Percentiles rank a stretch among this genome's conserved stretches.
Conservation (phyloP, 2,888 invertebrate species). For the Rhaphigaster nebulosa region DNA sequence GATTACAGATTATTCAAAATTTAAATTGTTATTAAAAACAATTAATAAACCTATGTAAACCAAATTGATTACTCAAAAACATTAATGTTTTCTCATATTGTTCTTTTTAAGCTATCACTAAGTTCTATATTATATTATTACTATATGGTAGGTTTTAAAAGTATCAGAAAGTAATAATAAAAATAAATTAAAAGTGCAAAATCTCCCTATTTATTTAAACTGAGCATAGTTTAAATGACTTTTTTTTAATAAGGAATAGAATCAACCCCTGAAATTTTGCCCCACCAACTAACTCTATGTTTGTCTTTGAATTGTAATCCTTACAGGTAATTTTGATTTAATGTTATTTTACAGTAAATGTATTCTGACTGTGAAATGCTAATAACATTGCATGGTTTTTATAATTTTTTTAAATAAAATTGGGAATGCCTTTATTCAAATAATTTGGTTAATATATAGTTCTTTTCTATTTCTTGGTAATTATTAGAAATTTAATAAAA, state of each 20-base stretch:
- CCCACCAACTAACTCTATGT: background rate
- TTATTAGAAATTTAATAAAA: background rate
- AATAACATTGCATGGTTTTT: background rate
- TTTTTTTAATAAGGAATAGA: background rate
- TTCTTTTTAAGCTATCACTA: background rate
- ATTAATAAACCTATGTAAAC: background rate
- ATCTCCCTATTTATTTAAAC: background rate
- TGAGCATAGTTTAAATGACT: background rate
- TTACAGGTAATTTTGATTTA: background rate
- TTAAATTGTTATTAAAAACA: background rate
- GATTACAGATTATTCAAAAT: background rate
- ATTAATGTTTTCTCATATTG: background rate
- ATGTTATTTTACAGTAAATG: background rate
- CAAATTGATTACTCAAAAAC: background rate
- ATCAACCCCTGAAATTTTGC: background rate
- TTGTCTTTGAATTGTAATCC: background rate
- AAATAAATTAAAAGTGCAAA: background rate
- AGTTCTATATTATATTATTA: background rate
- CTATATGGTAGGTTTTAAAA: background rate
- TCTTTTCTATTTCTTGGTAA: background rate
- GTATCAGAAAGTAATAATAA: background rate
- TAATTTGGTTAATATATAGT: background rate
- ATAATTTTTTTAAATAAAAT: background rate
- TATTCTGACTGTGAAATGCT: background rate
- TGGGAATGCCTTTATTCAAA: background rate